Evolutionary conservation across 2,113 vertebrate species (phyloP), one percentile per base, ranked within the genome.

Genomic region (Xyrauchen texanus): DNA sequence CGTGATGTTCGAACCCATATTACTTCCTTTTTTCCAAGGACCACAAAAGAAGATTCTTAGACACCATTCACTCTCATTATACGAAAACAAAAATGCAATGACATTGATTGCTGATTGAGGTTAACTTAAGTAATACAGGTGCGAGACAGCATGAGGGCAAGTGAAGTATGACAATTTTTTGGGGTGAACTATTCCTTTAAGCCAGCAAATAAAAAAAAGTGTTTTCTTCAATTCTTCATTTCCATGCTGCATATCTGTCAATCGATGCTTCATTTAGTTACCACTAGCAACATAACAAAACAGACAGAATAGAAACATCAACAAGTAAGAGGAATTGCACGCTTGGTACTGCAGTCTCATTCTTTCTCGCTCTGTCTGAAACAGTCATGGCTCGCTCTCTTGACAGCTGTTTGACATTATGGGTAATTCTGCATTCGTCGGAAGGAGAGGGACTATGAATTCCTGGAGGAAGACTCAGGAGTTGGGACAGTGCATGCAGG

Each of bases 381-480:
- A 46, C 62, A 77, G 83, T 72, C 78, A 58, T 76, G 68, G 45
- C 58, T 80, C 69, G 62, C 64, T 77, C 60, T 67, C 45, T 76
- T 79, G 77, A 79, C 85, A 86, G 83, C 82, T 86, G 83, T 84
- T 81, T 64, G 80, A 77, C 63, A 81, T 88, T 86, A 86, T 68
- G 71, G 15, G 68, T 74, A 65, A 83, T 66, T 65, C 80, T 13
- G 60, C 53, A 13, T 12, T 60, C 15, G 61, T 60, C 47, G 12
- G 77, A 81, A 66, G 64, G 67, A 79, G 62, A 71, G 47, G 44
- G 42, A 44, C 64, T 45, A 60, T 11, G 65, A 78, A 72, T 74
- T 77, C 76, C 78, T 83, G 79, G 84, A 86, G 66, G 72, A 74
- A 45, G 66, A 72, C 79, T 80, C 78, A 65, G 79, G 66, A 64